These are phyloP conservation scores for Argyresthia albistria DNA, from an alignment of 2,888 invertebrate genomes.

Conservation along the genomic window DNA sequence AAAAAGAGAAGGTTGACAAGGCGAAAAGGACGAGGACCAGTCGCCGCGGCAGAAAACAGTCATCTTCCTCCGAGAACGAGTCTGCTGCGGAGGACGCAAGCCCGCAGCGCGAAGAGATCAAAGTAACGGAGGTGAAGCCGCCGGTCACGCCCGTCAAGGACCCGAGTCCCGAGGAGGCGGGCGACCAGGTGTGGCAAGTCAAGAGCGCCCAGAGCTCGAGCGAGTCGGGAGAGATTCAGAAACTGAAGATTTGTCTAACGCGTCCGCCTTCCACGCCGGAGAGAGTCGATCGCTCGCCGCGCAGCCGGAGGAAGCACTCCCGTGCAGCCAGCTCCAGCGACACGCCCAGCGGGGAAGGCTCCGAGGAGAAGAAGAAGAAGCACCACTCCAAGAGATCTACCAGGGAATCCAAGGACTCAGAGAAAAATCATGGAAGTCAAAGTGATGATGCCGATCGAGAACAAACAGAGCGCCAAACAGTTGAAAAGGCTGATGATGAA, in stretches of 20 bases:
- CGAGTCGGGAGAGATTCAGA: constrained; percentile 73
- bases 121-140: constrained; percentile 27
- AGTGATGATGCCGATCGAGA: constrained; percentile 29
- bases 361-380: constrained; percentile 59
- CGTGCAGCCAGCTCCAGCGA: constrained; percentile 65
- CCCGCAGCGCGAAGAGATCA: constrained; percentile 26
- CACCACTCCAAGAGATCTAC: constrained; percentile 44
- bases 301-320: constrained; percentile 63
- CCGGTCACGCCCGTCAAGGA: constrained; percentile 19
- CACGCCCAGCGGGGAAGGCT: constrained; percentile 49
- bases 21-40: constrained; percentile 64
- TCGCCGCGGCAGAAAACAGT: constrained; percentile 66
- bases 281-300: constrained; percentile 59
- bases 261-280: constrained; percentile 71
- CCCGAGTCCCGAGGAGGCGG: constrained; percentile 36
- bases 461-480: constrained; percentile 18
- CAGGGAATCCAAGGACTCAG: constrained; percentile 45
- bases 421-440: constrained; percentile 43
- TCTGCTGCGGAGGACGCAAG: constrained; percentile 47
- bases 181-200: constrained; percentile 68
- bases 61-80: constrained; percentile 69
- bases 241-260: constrained; percentile 75
- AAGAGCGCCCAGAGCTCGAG: constrained; percentile 59
- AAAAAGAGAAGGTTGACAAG: constrained; percentile 18
- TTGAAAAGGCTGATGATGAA: constrained; percentile 18